phyloP scores from a whole-genome alignment of 2,888 invertebrate species.

The Ennomos quercinarius region DNA sequence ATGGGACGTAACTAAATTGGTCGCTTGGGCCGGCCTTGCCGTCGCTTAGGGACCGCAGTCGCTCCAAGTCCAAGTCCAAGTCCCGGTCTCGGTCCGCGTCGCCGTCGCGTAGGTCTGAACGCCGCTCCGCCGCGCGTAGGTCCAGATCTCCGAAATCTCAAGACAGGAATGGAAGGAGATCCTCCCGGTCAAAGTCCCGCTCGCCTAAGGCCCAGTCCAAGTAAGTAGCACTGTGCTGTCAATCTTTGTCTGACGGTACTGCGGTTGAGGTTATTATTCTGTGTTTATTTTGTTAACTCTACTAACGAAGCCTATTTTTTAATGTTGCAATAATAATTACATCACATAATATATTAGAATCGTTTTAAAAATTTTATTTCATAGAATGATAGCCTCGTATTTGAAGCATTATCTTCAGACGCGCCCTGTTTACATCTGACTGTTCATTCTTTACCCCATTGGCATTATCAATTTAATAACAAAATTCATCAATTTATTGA shows the following conservation, averaged over 20 bases:
- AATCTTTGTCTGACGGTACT: slow-evolving; percentile 59
- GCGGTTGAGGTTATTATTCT: slow-evolving; percentile 55
- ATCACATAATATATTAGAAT: too few species aligned
- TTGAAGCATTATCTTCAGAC: slow-evolving; percentile 60
- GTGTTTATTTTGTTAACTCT: not conserved
- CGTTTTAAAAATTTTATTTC: not conserved
- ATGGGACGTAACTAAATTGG: slow-evolving; percentile 45
- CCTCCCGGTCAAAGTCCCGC: slow-evolving; percentile 77
- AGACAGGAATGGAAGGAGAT: slow-evolving; percentile 59
- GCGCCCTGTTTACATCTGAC: slow-evolving; percentile 26
- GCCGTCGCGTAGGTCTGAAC: slow-evolving; percentile 52
- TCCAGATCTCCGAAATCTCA: slow-evolving; percentile 45
- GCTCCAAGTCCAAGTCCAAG: slow-evolving; percentile 69
- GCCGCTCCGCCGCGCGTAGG: slow-evolving; percentile 42
- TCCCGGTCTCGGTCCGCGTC: slow-evolving; percentile 63
- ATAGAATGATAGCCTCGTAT: slow-evolving; percentile 54
- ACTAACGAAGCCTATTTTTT: too few species aligned
- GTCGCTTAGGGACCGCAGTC: slow-evolving; percentile 71
- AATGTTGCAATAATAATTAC: too few species aligned
- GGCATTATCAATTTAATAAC: slow-evolving; percentile 50
- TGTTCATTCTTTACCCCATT: slow-evolving; percentile 45
- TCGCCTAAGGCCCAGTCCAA: slow-evolving; percentile 73
- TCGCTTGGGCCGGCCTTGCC: slow-evolving; percentile 25
- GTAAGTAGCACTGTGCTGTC: slow-evolving; percentile 71
- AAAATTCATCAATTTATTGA: slow-evolving; percentile 47